These are phyloP conservation scores for Sinocyclocheilus anshuiensis DNA, from an alignment of 2,113 vertebrate genomes.

Conservation along the genomic window DNA sequence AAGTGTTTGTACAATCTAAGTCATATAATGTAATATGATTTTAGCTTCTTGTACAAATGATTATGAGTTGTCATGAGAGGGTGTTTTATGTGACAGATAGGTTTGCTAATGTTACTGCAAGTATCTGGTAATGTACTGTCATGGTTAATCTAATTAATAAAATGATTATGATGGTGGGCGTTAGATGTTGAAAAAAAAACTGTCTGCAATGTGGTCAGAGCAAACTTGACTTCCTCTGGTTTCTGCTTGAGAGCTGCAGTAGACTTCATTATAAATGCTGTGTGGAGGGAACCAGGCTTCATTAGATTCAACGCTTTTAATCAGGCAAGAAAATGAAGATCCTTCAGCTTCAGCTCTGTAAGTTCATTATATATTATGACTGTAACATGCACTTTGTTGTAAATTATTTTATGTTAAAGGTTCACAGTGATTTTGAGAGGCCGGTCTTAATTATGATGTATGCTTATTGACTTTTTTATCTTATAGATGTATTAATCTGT, in stretches of 20 bases:
- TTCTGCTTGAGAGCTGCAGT: too few relatives aligned
- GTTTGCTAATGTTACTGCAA: background rate
- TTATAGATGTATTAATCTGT: background rate
- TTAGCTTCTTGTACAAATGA: background rate
- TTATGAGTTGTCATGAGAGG: background rate
- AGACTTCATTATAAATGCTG: too few relatives aligned
- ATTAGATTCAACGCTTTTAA: background rate
- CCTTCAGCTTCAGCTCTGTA: slow-evolving; percentile 13
- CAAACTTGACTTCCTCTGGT: too few relatives aligned
- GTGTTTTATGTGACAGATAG: too few relatives aligned
- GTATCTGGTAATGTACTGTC: background rate
- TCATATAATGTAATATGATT: background rate
- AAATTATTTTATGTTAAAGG: background rate
- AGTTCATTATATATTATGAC: background rate
- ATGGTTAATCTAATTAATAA: background rate
- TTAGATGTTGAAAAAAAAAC: too few relatives aligned
- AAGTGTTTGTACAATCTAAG: background rate
- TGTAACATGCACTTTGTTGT: background rate
- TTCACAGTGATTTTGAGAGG: background rate
- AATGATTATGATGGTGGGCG: too few relatives aligned
- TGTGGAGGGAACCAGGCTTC: background rate
- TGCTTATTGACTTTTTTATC: background rate
- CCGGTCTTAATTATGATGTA: background rate
- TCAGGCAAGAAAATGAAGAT: background rate
- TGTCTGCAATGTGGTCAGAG: too few relatives aligned